Evolutionary conservation across 2,888 invertebrate species (phyloP), one percentile per base, ranked within the genome.

Genomic region (Tridacna crocea): DNA sequence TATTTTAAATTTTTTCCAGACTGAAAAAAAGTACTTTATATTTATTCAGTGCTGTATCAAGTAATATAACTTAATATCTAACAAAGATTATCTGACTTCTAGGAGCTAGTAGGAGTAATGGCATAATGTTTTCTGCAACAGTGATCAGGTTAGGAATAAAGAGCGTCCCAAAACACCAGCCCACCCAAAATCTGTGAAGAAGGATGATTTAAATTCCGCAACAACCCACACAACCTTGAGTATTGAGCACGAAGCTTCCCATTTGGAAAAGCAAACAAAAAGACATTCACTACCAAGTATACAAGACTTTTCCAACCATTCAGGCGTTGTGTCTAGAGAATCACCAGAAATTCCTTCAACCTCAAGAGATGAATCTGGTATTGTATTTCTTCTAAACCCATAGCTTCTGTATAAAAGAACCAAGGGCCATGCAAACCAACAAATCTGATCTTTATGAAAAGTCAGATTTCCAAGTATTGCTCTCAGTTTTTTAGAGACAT

Each of bases 141-240:
- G 66, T 66, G 46, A 66, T 19, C 58, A 17, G 48, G 19, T 15
- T 46, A 12, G 47, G 22, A 60, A 66, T 73, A 80, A 66, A 65
- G 72, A 68, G 15, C 81, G 77, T 13, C 81, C 81, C n/a, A 74
- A 27, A 27, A 74, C 74, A 17, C 81, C 81, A 19, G 77, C 77
- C 61, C 81, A 81, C 61, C 81, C 81, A 26, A 72, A 27, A 72
- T 74, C 77, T 24, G 22, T 74, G 60, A 74, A 61, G 24, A 66
- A 51, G 46, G 51, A 70, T 51, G 70, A 70, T 11, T 2, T 17
- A 48, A 70, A 70, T 24, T 22, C 19, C 47, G 3, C 22, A n/a
- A 70, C 27, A 13, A 51, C 47, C 24, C 63, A 26, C 22, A 70
- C 70, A 46, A 70, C 51, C 22, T 24, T 26, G 3, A 48, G 51